phyloP scores from a whole-genome alignment of 2,113 vertebrate genomes.

The Gracilinanus agilis region DNA sequence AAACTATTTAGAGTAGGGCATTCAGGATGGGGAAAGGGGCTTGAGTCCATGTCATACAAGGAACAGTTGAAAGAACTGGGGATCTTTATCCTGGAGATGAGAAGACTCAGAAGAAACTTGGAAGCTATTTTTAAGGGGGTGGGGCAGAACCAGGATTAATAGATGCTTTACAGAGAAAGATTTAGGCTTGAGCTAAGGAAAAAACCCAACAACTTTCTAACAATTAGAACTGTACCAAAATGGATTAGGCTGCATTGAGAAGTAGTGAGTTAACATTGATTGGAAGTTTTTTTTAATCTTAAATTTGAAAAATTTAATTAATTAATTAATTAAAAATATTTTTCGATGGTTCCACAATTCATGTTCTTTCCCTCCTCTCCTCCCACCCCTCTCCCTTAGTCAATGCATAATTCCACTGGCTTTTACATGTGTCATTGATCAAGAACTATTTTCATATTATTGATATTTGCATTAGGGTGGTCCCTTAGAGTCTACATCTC shows the following conservation, averaged over 20 bases:
- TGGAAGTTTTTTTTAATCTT: neutral
- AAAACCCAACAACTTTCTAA: neutral
- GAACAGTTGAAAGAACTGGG: neutral
- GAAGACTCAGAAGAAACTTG: neutral
- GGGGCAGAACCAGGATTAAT: neutral
- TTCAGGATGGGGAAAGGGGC: neutral
- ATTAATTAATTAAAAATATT: no score
- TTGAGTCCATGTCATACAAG: neutral
- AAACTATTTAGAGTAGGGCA: neutral
- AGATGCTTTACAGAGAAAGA: neutral
- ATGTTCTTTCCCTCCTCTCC: no score
- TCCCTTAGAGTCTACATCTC: no score
- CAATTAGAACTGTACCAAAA: neutral
- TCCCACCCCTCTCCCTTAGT: no score
- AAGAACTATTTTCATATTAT: no score
- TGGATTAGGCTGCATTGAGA: neutral
- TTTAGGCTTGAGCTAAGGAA: neutral
- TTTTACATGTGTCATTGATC: no score
- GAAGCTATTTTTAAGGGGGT: neutral
- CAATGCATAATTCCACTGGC: no score
- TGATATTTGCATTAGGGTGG: no score
- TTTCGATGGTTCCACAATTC: no score
- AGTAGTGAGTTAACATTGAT: neutral
- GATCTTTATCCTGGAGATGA: neutral
- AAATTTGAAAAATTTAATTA: no score